Evolutionary conservation across 1,140 invertebrate genomes (phyloP).

Genomic region (Cephus cinctus): DNA sequence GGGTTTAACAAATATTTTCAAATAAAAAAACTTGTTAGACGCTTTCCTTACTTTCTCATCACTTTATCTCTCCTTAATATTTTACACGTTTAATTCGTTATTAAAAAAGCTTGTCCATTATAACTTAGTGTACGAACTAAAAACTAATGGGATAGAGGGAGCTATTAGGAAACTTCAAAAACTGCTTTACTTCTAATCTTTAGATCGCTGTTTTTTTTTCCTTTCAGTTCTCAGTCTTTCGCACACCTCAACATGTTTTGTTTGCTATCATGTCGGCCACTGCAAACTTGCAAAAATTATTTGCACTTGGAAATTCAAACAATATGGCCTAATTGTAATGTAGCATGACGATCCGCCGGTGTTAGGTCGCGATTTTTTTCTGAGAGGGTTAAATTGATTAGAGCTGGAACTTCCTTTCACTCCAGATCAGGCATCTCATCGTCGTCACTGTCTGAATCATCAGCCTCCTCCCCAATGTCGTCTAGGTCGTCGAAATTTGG

Average conservation of each 20-base stretch:
- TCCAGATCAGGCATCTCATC: constrained; percentile 61
- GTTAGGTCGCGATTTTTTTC: constrained; percentile 6
- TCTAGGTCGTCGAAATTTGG: constrained; percentile 57
- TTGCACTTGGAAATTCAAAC: constrained; percentile 31
- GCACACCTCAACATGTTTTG: not conserved
- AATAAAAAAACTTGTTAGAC: no score
- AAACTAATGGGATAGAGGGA: constrained; percentile 29
- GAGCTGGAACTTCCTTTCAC: constrained; percentile 36
- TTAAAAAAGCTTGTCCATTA: constrained; percentile 45
- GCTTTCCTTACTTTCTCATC: no score
- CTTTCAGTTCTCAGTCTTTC: constrained; percentile 7
- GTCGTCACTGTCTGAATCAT: constrained; percentile 58
- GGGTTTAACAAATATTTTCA: no score
- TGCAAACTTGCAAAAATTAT: constrained; percentile 27
- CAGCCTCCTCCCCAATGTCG: constrained; percentile 38
- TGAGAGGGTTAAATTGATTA: constrained; percentile 13
- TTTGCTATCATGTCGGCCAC: constrained; percentile 11
- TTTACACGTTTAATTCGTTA: constrained; percentile 38
- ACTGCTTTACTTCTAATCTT: constrained; percentile 21
- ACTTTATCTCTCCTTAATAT: constrained; percentile 30
- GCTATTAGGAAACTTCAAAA: constrained; percentile 9
- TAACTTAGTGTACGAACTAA: constrained; percentile 47
- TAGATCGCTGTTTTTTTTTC: constrained; percentile 16
- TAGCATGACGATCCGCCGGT: constrained; percentile 1
- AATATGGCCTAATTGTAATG: constrained; percentile 21